Base-by-base conservation (phyloP, 2,113 vertebrate species). In the Pholis gunnellus region DNA sequence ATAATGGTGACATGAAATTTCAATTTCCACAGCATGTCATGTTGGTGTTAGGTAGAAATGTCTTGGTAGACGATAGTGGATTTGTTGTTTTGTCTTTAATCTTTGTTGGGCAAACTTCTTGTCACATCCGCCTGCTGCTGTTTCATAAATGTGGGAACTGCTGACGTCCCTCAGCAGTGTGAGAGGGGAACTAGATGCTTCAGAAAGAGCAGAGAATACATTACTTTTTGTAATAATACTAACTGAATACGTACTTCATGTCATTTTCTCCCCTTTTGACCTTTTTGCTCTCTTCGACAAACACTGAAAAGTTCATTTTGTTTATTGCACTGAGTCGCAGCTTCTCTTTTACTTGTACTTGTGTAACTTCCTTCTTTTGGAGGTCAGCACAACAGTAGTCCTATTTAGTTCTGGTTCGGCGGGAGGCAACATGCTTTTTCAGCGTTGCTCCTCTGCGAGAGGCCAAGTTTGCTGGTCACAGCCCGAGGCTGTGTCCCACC, bases 321-420 rank as follows among this genome's bases (percentile, higher is more conserved):
- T 87, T 83, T 78, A 59, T 73, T 71, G n/a, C 52, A 17, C 77
- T 63, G 52, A 70, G 68, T 67, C 74, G 20, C 59, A 76, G 79
- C 82, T 92, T 92, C 88, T 89, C 78, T 44, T 79, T 87, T 82
- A 65, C 25, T 31, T 22, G 9, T 42, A 31, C 80, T 92, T 90
- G 71, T 88, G 85, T 85, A 91, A 93, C 88, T 90, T 94, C 88
- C 87, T 63, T 70, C 40, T 89, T 92, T 87, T 82, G 4, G 4
- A 86, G 77, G 50, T 57, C 72, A 81, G 29, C 38, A 79, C 57
- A 79, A 89, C 87, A 89, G 83, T 85, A 79, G 79, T 66, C 65
- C 78, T 85, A 68, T 91, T 91, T 87, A 75, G 64, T 74, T 81
- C 74, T 72, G 34, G 15, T 50, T 66, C 2, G 38, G 59, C 57